These are phyloP conservation scores for Ormyrus pomaceus DNA, from an alignment of 2,888 invertebrate genomes.

Conservation along the genomic window DNA sequence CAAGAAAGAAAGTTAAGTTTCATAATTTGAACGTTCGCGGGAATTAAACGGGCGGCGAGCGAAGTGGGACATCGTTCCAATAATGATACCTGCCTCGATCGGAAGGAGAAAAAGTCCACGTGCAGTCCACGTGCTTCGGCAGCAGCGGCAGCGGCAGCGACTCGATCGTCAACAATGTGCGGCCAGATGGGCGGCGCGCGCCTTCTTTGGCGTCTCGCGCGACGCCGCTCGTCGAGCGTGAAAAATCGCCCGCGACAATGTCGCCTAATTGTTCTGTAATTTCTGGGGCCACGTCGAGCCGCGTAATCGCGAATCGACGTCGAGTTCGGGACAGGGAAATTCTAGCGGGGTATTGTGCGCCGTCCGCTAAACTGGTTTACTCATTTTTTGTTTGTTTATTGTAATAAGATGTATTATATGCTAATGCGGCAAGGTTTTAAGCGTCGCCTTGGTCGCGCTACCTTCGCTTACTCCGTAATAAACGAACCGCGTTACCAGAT, in stretches of 20 bases:
- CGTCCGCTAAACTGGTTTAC: no score
- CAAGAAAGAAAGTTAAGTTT: no score
- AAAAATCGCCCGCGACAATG: slow-evolving; percentile 7
- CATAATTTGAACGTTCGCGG: no score
- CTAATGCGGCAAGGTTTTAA: no score
- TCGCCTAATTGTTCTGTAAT: neutral
- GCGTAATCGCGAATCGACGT: neutral
- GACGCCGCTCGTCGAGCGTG: neutral
- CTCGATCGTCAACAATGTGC: neutral
- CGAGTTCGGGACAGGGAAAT: no score
- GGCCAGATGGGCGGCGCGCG: neutral
- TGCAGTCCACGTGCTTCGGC: slow-evolving; percentile 40
- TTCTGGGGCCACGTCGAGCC: neutral
- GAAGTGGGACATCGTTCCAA: slow-evolving; percentile 24
- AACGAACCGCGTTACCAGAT: no score
- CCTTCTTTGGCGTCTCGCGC: neutral
- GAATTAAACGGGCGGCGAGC: neutral
- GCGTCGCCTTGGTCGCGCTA: no score
- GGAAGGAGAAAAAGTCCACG: slow-evolving; percentile 33
- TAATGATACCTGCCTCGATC: slow-evolving; percentile 20
- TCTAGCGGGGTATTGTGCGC: no score
- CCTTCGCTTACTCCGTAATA: no score
- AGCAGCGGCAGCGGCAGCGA: no score
- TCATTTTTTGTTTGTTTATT: no score
- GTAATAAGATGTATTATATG: no score